These are phyloP conservation scores for Antigone vipio DNA, from an alignment of 2,113 vertebrate genomes.

Conservation along the genomic window DNA sequence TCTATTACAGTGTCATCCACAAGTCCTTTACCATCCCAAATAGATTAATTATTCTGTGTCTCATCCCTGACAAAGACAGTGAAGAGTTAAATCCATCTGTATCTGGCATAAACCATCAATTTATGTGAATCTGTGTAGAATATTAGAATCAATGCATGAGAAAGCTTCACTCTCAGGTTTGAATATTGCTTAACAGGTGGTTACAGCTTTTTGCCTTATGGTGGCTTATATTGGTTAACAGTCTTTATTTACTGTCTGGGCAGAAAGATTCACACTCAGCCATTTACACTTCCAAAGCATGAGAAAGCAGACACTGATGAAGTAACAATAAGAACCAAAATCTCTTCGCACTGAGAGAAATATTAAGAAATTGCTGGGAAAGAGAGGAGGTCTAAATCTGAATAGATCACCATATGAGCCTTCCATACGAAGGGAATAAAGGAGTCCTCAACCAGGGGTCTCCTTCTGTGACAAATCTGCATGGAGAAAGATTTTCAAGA, in stretches of 20 bases:
- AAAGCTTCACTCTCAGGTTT: background rate
- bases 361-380: background rate
- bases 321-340: background rate
- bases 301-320: background rate
- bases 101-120: background rate
- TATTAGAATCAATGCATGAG: background rate
- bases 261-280: background rate
- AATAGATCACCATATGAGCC: background rate
- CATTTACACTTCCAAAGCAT: background rate
- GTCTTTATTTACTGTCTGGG: background rate
- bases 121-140: background rate
- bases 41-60: background rate
- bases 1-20: background rate
- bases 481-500: background rate
- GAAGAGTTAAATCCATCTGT: background rate
- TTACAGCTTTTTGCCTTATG: background rate
- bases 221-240: background rate
- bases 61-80: background rate
- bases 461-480: background rate
- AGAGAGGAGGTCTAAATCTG: background rate
- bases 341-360: background rate
- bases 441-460: background rate
- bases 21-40: background rate
- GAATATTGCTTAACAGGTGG: background rate
- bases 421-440: background rate